A percentile compares a stretch with the other conserved stretches of the same genome.
Conservation (phyloP, 92 coral and sea anemone species). For the Micromussa lordhowensis region DNA sequence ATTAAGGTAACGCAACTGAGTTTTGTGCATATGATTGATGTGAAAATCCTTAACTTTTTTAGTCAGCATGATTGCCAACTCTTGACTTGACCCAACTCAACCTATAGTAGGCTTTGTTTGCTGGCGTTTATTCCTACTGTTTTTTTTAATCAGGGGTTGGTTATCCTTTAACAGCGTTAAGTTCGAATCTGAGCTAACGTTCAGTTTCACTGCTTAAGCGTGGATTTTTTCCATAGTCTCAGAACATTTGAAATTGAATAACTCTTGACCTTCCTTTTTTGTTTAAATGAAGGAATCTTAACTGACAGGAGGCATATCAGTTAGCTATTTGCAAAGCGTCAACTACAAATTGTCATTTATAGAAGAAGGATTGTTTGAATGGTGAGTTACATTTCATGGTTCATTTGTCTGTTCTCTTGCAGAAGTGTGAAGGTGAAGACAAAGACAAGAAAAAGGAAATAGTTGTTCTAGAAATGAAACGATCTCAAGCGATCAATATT, state of each 20-base stretch:
- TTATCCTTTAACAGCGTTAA: no score
- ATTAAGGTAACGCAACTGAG: conserved; percentile 73
- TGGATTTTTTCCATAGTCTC: no score
- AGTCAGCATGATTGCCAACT: no score
- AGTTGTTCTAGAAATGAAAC: conserved; percentile 91
- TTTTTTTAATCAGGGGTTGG: no score
- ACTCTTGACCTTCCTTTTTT: no score
- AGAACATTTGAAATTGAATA: no score
- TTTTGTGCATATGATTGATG: neutral
- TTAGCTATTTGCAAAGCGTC: neutral
- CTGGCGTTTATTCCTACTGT: no score
- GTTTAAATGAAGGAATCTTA: neutral
- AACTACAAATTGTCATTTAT: no score
- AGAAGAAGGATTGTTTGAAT: neutral
- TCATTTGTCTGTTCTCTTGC: conserved; percentile 22
- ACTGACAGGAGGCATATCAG: neutral
- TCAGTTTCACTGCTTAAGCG: no score
- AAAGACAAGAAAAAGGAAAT: conserved; percentile 92
- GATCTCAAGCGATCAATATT: conserved; percentile 96
- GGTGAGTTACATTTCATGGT: neutral
- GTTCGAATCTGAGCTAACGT: no score
- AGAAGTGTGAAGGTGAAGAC: conserved; percentile 86
- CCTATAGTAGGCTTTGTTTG: no score
- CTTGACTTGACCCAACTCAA: no score
- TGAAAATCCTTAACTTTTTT: neutral